Evolutionary conservation across 1,140 invertebrate genomes (phyloP).

Genomic region (Hypothenemus hampei): DNA sequence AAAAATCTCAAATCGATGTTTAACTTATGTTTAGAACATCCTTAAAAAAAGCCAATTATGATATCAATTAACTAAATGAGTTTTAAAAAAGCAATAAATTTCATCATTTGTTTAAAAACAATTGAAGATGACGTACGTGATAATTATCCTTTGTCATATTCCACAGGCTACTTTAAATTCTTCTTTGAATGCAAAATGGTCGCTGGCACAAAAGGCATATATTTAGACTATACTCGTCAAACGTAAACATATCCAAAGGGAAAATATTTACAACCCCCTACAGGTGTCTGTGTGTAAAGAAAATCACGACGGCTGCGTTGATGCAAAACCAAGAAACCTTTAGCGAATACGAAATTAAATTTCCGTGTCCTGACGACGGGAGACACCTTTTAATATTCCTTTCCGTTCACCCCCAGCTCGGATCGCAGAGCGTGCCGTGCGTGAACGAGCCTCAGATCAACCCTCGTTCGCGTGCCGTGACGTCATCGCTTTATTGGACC

Average conservation of each 20-base stretch:
- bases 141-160: no score
- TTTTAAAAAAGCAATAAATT: no score
- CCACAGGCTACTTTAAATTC: no score
- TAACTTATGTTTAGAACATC: no score
- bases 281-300: conserved; percentile 29
- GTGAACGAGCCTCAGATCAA: conserved; percentile 20
- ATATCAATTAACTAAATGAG: no score
- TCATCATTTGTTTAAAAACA: no score
- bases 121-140: no score
- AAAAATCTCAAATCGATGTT: no score
- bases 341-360: conserved; percentile 43
- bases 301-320: conserved; percentile 30
- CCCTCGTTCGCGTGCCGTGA: conserved; percentile 39
- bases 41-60: no score
- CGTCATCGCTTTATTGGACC: conserved; percentile 35
- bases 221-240: conserved; percentile 12
- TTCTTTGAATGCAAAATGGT: no score
- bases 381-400: conserved; percentile 41
- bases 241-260: no score
- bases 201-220: no score
- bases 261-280: conserved; percentile 24
- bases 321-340: conserved; percentile 30
- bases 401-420: conserved; percentile 13
- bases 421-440: conserved; percentile 6
- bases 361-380: conserved; percentile 25